Evolutionary conservation across 1,140 invertebrate genomes (phyloP), one percentile per base, ranked within the genome.

Genomic region (Bombus pyrosoma): DNA sequence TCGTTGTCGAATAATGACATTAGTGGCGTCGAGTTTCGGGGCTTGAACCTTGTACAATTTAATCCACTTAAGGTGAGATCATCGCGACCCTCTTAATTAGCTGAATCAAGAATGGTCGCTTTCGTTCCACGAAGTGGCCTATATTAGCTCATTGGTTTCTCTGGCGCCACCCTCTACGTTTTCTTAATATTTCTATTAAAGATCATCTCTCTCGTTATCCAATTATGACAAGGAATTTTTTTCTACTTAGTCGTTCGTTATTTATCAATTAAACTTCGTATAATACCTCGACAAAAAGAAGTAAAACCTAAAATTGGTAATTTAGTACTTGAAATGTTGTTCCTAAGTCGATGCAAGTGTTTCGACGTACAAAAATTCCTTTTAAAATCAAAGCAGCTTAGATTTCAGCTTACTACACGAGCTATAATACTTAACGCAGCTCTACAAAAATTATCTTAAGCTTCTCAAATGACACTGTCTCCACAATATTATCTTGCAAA

Each of bases 31-130:
- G n/a, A 43, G 53, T 85, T 85, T 85, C 68, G 68, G 47, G 25
- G 53, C 53, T 47, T 28, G 66, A 80, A 68, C 53, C 43, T 39
- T 43, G 53, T 41, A 28, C 43, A 79, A 64, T 57, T 80, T 80
- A 62, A 85, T 85, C 77, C 77, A 72, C 68, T 85, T 85, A 85
- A 62, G 77, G 53, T 80, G 83, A 78, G 81, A 77, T 83, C 81
- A 83, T 78, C 81, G 74, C 34, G 32, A 57, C 76, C 76, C 77
- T 71, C 83, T 80, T 80, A 85, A 85, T 83, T 82, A 78, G 74
- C 59, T 66, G 81, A 84, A 71, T 73, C 22, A 82, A 66, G 47
- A 75, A 85, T 82, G 59, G 66, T 75, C 47, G 53, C 28, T 83
- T 80, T 76, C 77, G 72, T 88, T 89, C 43, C 57, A 85, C 43